Base-by-base conservation (phyloP, 2,888 invertebrate species). In the Drosophila eohydei region DNA sequence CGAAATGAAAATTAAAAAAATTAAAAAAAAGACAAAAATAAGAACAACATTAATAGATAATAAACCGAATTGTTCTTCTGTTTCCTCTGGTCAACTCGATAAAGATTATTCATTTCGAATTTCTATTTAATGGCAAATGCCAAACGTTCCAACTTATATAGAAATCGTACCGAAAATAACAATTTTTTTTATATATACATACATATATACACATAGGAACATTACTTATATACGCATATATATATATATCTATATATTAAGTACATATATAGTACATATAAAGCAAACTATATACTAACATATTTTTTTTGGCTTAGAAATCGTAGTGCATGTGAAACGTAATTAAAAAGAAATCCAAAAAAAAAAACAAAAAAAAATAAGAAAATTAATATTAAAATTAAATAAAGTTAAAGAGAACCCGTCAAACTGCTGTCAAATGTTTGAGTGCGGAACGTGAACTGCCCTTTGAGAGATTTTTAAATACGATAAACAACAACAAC, bases 401-500 rank as follows among this genome's bases (percentile, higher is more conserved):
- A 70, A 69, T 9, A 38, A 46, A 38, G 36, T 16, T 16, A 38
- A 52, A 32, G 30, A 32, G 61, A 68, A 54, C 69, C 61, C 55
- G 30, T 64, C 55, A 71, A 73, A 72, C 75, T 62, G 58, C 55
- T 61, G 66, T 73, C 63, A 28, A 62, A 64, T 54, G 82, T 87
- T 87, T 89, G 85, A 64, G 63, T 78, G 70, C 61, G 85, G 88
- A 89, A 83, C 90, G 66, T 75, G 88, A 90, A 84, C 83, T 84
- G 83, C 83, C 83, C 83, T 83, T 80, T 72, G 83, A 90, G 76
- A 86, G 90, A 90, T 83, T 90, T 90, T 83, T 82, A 67, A 71
- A 81, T 56, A 55, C 36, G 58, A 52, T n/a, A 36, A 73, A 73
- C 50, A 61, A 41, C 52, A 71, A 67, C 8, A 52, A 26, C 38